phyloP scores from a whole-genome alignment of 2,113 vertebrate species.

The Nibea albiflora region DNA sequence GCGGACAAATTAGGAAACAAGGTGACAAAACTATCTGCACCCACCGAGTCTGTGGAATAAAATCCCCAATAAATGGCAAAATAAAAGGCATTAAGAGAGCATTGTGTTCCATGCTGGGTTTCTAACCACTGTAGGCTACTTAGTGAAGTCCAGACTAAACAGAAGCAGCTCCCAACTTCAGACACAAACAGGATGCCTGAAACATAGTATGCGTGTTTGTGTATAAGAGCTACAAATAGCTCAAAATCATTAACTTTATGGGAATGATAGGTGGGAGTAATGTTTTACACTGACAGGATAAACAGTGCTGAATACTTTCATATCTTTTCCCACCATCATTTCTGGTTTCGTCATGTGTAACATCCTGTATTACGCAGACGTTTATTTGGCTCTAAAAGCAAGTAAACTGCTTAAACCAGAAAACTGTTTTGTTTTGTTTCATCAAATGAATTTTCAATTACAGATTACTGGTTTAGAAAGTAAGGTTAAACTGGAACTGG shows the following conservation, averaged over 20 bases:
- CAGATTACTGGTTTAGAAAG: background rate
- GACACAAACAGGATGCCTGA: conserved; percentile 44
- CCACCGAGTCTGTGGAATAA: background rate
- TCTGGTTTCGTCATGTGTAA: background rate
- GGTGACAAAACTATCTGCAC: conserved; percentile 20
- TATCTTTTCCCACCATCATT: background rate
- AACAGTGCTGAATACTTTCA: conserved; percentile 9
- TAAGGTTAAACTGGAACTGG: background rate
- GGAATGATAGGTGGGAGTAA: background rate
- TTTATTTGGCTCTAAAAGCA: background rate
- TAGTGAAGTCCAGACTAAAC: conserved; percentile 30
- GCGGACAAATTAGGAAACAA: conserved; percentile 26
- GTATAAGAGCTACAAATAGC: background rate
- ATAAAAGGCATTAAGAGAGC: background rate
- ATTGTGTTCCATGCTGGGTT: background rate
- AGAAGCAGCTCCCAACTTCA: background rate
- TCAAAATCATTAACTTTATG: background rate
- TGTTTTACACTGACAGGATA: background rate
- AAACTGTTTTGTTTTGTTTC: background rate
- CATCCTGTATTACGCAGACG: background rate
- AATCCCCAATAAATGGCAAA: background rate
- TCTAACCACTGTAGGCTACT: background rate
- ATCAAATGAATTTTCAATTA: background rate
- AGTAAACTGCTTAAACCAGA: background rate
- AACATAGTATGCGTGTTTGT: background rate